Percentiles rank a stretch among this genome's conserved stretches.
These are phyloP conservation scores for Tetragonula clypearis DNA, from an alignment of 1,140 invertebrate species.

Conservation along the genomic window DNA sequence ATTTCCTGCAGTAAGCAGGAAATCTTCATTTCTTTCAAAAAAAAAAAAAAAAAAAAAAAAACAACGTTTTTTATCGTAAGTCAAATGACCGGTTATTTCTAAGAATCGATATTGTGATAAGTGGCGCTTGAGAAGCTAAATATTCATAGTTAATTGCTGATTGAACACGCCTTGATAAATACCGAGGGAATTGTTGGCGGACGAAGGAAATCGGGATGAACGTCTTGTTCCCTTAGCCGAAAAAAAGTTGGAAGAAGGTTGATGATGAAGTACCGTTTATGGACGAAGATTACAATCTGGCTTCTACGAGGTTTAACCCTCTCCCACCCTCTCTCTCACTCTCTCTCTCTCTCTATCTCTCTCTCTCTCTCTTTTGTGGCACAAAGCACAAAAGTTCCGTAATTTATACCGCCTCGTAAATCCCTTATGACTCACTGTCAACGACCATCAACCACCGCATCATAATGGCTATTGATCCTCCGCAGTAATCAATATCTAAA, in stretches of 20 bases:
- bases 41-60: too few species aligned
- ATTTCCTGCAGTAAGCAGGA: too few species aligned
- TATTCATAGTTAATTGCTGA: neutral
- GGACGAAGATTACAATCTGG: conserved; percentile 29
- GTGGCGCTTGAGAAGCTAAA: too few species aligned
- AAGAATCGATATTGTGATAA: too few species aligned
- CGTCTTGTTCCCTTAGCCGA: neutral
- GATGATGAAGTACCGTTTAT: conserved; percentile 26
- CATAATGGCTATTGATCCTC: conserved; percentile 51
- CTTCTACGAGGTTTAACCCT: conserved; percentile 18
- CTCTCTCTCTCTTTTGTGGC: neutral
- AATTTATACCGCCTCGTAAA: conserved; percentile 29
- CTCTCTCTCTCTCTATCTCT: neutral
- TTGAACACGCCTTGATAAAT: neutral
- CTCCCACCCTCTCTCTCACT: neutral
- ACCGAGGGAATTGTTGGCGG: neutral
- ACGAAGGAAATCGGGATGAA: neutral
- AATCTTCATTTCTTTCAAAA: too few species aligned
- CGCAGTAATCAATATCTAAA: conserved; percentile 52
- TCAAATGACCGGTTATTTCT: too few species aligned
- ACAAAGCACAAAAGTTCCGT: neutral
- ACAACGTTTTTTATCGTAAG: too few species aligned
- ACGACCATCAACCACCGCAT: conserved; percentile 51
- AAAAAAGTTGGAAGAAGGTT: neutral
- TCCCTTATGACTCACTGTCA: conserved; percentile 48